Percentiles rank a stretch among this genome's conserved stretches.
Evolutionary conservation across 2,797 vertebrate genomes (phyloP).

Genomic region (Myiothlypis coronata): DNA sequence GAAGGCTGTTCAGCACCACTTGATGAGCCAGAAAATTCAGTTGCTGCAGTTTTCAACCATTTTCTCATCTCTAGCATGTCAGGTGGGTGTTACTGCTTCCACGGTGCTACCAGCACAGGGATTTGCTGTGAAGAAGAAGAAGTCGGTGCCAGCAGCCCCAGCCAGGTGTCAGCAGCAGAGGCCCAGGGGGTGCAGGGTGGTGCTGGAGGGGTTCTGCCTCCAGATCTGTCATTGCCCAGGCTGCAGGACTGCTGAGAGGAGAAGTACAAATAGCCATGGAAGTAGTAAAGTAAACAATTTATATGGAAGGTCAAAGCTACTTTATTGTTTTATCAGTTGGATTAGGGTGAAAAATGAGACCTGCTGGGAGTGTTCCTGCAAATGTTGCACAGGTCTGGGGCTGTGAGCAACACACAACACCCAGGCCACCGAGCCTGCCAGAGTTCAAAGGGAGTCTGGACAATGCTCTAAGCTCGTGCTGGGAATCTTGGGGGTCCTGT

Average conservation of each 20-base stretch:
- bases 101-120: neutral
- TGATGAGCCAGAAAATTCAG: neutral
- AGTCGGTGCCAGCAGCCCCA: neutral
- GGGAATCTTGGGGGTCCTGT: neutral
- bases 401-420: neutral
- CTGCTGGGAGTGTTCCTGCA: neutral
- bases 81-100: neutral
- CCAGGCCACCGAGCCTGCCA: neutral
- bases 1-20: neutral
- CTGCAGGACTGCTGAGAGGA: neutral
- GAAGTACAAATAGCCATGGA: neutral
- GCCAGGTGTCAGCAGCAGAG: neutral
- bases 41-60: neutral
- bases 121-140: fast-evolving
- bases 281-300: neutral
- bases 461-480: neutral
- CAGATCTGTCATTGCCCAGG: fast-evolving
- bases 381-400: neutral
- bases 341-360: neutral
- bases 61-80: neutral
- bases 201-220: neutral
- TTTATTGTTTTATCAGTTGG: neutral
- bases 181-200: neutral
- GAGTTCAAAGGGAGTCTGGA: neutral
- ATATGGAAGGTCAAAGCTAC: neutral